These are phyloP conservation scores for Lampris incognitus DNA, from an alignment of 2,113 vertebrate genomes.

Conservation along the genomic window DNA sequence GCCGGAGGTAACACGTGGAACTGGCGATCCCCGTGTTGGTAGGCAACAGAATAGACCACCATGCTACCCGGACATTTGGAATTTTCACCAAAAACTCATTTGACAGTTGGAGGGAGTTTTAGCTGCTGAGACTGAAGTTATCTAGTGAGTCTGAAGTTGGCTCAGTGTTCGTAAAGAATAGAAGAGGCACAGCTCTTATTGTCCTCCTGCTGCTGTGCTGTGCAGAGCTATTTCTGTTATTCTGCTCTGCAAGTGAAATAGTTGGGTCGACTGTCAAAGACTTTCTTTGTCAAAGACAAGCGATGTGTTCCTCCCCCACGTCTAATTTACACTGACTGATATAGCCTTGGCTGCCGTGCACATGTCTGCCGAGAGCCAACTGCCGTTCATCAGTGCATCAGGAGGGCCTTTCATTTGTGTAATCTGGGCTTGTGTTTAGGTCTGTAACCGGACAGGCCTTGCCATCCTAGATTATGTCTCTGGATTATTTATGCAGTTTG, in stretches of 20 bases:
- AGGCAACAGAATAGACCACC: too few relatives aligned
- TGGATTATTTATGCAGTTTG: conserved; percentile 39
- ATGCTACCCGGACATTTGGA: too few relatives aligned
- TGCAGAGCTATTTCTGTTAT: not conserved
- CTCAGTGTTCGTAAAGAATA: too few relatives aligned
- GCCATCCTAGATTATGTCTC: conserved; percentile 20
- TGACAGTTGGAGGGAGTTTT: too few relatives aligned
- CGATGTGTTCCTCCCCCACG: conserved; percentile 28
- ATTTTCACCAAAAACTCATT: too few relatives aligned
- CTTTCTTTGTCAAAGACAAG: conserved; percentile 11
- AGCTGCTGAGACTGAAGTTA: too few relatives aligned
- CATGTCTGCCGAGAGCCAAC: conserved; percentile 16
- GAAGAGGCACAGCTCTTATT: not conserved
- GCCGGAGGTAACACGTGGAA: too few relatives aligned
- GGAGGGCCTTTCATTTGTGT: not conserved
- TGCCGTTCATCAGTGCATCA: conserved; percentile 10
- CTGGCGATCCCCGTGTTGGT: too few relatives aligned
- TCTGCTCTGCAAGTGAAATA: conserved; percentile 22
- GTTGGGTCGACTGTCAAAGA: not conserved
- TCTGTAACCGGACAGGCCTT: conserved; percentile 19
- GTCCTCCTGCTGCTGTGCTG: not conserved
- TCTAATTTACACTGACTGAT: conserved; percentile 42
- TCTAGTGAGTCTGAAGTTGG: too few relatives aligned
- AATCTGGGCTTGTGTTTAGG: not conserved
- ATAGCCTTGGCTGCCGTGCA: conserved; percentile 17